phyloP scores from a whole-genome alignment of 1,140 invertebrate genomes.

The Plodia interpunctella region DNA sequence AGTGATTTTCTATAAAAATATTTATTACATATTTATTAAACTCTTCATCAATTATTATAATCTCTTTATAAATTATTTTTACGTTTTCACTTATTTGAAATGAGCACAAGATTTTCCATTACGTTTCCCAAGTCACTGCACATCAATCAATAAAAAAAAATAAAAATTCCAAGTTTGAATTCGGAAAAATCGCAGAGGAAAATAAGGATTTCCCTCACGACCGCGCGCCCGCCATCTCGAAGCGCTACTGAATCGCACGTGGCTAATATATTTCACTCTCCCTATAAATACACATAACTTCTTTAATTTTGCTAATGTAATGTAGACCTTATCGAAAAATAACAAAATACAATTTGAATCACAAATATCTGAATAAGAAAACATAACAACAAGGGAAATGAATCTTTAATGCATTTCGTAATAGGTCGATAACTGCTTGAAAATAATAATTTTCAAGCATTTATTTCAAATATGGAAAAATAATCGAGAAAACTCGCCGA shows the following conservation, averaged over 20 bases:
- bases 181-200: neutral
- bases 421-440: neutral
- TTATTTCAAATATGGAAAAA: neutral
- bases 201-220: constrained; percentile 15
- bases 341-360: neutral
- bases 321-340: neutral
- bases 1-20: too few species aligned
- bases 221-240: constrained; percentile 34
- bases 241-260: constrained; percentile 61
- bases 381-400: neutral
- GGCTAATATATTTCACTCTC: constrained; percentile 38
- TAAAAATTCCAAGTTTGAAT: constrained; percentile 12
- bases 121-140: neutral
- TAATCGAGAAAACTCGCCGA: neutral
- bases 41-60: too few species aligned
- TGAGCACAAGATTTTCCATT: too few species aligned
- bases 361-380: neutral
- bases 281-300: constrained; percentile 15
- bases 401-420: neutral
- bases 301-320: neutral
- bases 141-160: constrained; percentile 7
- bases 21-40: too few species aligned
- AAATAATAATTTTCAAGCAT: neutral
- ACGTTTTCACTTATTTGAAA: too few species aligned
- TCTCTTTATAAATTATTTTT: neutral